A percentile compares a stretch with the other conserved stretches of the same genome.
Evolutionary conservation across 2,888 invertebrate species (phyloP).

Genomic region (Hyposoter didymator): DNA sequence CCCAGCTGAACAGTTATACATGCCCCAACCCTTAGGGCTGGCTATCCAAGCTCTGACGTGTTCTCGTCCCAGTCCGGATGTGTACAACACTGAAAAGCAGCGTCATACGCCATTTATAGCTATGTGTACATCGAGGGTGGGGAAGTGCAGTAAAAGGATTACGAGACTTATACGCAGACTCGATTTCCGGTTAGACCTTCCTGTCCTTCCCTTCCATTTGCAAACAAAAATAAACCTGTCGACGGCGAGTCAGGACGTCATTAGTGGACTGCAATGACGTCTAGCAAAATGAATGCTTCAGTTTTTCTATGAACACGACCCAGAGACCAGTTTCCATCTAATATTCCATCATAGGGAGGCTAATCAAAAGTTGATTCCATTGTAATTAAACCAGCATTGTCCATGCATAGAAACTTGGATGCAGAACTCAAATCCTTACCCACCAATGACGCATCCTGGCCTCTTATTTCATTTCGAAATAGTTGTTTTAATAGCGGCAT

Average conservation of each 20-base stretch:
- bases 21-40: neutral
- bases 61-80: conserved; percentile 54
- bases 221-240: neutral
- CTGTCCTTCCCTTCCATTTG: neutral
- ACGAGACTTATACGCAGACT: conserved; percentile 49
- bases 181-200: conserved; percentile 44
- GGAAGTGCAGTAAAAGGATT: conserved; percentile 27
- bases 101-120: conserved; percentile 41
- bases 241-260: neutral
- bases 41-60: conserved; percentile 5
- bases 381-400: neutral
- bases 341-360: neutral
- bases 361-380: neutral
- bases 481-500: conserved; percentile 77
- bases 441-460: neutral
- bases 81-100: conserved; percentile 24
- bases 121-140: neutral
- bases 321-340: neutral
- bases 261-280: neutral
- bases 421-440: neutral
- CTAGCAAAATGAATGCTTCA: neutral
- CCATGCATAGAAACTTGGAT: neutral
- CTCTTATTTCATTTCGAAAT: conserved; percentile 69
- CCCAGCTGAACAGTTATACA: conserved; percentile 45
- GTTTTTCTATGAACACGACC: neutral